Evolutionary conservation across 35 echinoderm and acorn worm species (phyloP).

Genomic region (Apostichopus parvimensis): DNA sequence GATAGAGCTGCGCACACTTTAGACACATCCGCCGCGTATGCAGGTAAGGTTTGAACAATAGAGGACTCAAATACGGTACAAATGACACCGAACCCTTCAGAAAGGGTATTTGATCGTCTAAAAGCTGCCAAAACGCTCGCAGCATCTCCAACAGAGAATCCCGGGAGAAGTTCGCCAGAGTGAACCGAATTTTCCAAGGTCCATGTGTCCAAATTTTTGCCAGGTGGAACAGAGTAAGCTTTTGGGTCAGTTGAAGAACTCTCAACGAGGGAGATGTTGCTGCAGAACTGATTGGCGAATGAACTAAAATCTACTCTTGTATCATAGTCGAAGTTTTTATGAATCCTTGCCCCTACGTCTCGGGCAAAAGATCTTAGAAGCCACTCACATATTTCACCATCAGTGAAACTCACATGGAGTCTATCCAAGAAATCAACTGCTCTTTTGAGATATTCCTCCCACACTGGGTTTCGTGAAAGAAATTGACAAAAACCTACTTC

Average conservation of each 20-base stretch:
- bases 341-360: neutral
- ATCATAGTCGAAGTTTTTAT: neutral
- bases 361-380: neutral
- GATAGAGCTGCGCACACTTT: neutral
- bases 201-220: neutral
- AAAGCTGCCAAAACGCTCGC: neutral
- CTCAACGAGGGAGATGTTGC: neutral
- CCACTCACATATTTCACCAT: neutral
- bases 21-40: neutral
- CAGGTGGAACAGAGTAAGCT: neutral
- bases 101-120: neutral
- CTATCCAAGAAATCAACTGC: neutral
- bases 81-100: neutral
- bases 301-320: neutral
- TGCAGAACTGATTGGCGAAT: neutral
- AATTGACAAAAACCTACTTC: neutral
- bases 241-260: neutral
- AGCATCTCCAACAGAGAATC: neutral
- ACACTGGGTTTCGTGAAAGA: neutral
- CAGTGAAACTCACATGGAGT: neutral
- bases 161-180: neutral
- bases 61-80: neutral
- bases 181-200: neutral
- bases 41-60: neutral
- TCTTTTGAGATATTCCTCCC: neutral